Evolutionary conservation across 2,888 invertebrate species (phyloP).

Genomic region (Catocala sponsa): DNA sequence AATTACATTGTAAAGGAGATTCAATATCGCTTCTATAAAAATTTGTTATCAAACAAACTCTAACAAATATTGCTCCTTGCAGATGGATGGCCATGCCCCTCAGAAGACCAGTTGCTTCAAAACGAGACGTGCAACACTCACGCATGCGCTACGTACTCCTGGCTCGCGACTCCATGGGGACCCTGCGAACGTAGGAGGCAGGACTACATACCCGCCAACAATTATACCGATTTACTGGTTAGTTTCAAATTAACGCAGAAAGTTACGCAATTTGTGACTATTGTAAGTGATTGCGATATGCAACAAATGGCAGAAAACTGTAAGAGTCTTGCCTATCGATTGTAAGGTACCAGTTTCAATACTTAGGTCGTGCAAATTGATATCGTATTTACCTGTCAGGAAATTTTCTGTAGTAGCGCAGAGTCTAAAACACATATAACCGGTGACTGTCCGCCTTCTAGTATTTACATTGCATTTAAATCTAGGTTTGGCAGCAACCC

Average conservation of each 20-base stretch:
- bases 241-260: constrained; percentile 16
- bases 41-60: no score
- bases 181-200: constrained; percentile 78
- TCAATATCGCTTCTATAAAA: no score
- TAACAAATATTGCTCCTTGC: constrained; percentile 13
- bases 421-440: not conserved
- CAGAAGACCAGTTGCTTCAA: constrained; percentile 85
- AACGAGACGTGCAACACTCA: constrained; percentile 88
- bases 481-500: no score
- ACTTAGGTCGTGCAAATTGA: no score
- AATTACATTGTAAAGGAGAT: no score
- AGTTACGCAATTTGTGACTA: no score
- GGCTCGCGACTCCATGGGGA: constrained; percentile 89
- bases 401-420: not conserved
- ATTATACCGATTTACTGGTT: constrained; percentile 78
- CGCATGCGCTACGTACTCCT: constrained; percentile 88
- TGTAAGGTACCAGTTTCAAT: not conserved
- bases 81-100: constrained; percentile 88
- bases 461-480: no score
- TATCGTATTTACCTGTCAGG: not conserved
- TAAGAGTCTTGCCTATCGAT: no score
- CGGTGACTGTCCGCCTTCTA: not conserved
- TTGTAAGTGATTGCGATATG: no score
- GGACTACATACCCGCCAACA: constrained; percentile 72
- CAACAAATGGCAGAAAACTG: no score